Conservation (phyloP, 2,113 vertebrate species). For the Lepidiolamprologus cunningtoni region DNA sequence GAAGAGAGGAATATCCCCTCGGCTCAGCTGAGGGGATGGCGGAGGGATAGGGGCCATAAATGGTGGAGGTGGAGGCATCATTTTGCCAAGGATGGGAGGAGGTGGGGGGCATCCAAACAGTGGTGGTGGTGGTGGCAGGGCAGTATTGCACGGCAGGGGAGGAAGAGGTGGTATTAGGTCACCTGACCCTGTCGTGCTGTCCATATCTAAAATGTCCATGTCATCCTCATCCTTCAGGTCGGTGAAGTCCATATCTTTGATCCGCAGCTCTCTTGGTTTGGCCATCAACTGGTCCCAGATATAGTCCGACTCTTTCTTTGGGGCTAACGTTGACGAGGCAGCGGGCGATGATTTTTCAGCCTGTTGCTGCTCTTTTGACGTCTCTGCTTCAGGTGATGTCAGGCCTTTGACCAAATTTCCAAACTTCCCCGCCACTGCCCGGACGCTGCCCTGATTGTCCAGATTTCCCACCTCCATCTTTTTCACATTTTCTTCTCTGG, state of each 20-base stretch:
- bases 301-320: conserved; percentile 87
- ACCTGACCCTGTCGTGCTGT: conserved; percentile 69
- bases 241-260: conserved; percentile 98
- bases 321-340: conserved; percentile 24
- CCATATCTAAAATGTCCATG: conserved; percentile 82
- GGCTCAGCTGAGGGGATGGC: conserved; percentile 80
- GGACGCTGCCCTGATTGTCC: conserved; percentile 87
- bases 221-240: conserved; percentile 93
- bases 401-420: conserved; percentile 81
- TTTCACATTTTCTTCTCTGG: conserved; percentile 79
- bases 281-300: conserved; percentile 99
- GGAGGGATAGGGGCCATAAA: conserved; percentile 76
- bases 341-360: conserved; percentile 10
- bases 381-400: conserved; percentile 64
- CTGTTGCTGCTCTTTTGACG: conserved; percentile 65
- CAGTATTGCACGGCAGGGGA: conserved; percentile 63
- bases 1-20: conserved; percentile 82
- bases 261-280: conserved; percentile 85
- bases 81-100: conserved; percentile 74
- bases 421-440: conserved; percentile 86
- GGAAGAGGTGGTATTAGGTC: conserved; percentile 77
- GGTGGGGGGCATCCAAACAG: conserved; percentile 75
- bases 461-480: conserved; percentile 80
- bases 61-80: conserved; percentile 61
- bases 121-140: conserved; percentile 79